Conservation (phyloP, 2,113 vertebrate species). For the Camarhynchus parvulus region DNA sequence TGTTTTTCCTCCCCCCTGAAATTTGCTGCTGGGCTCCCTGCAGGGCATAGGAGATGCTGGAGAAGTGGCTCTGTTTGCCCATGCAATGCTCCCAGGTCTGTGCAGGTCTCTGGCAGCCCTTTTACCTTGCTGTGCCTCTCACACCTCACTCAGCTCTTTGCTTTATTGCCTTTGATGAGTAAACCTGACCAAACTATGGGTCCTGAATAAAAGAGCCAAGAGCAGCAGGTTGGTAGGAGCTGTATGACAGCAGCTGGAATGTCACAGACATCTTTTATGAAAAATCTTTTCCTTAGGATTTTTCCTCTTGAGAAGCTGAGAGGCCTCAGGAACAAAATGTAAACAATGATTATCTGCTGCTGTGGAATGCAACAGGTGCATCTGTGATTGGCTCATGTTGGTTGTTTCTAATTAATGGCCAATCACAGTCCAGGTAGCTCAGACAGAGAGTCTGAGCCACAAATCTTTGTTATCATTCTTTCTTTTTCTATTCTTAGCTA, state of each 20-base stretch:
- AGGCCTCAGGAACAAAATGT: too few species aligned
- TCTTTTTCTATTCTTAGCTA: too few species aligned
- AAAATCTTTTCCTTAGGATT: too few species aligned
- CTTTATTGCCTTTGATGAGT: background rate
- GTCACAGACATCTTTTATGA: too few species aligned
- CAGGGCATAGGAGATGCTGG: background rate
- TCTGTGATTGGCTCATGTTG: too few species aligned
- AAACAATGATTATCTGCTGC: too few species aligned
- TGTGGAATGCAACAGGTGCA: too few species aligned
- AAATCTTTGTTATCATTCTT: too few species aligned
- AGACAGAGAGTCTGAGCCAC: too few species aligned
- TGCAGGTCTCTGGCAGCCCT: background rate
- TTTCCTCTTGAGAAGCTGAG: too few species aligned
- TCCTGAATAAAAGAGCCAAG: background rate
- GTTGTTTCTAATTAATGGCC: too few species aligned
- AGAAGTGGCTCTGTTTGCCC: background rate
- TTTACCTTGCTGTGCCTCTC: background rate
- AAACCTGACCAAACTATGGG: background rate
- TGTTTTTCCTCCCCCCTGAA: accelerated
- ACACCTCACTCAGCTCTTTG: background rate
- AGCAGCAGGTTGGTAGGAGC: background rate
- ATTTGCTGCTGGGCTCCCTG: background rate
- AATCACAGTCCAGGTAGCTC: too few species aligned
- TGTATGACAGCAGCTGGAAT: background rate
- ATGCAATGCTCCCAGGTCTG: background rate